Conservation (phyloP, 2,888 invertebrate species). For the Lasioglossum zephyrum region DNA sequence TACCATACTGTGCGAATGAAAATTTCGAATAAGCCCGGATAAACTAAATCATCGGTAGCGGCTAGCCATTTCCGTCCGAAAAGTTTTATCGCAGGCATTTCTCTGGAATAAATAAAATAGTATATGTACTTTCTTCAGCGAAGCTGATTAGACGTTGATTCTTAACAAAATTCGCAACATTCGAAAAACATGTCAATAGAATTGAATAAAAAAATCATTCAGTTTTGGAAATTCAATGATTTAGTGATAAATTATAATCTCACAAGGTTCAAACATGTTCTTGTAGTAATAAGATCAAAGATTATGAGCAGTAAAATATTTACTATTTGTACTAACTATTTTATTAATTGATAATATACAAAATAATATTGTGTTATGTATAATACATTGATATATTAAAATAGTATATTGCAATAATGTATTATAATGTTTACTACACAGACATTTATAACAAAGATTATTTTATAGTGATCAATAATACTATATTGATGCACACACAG, state of each 20-base stretch:
- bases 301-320: not conserved
- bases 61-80: constrained; percentile 96
- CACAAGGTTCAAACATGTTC: not conserved
- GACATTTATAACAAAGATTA: too few relatives aligned
- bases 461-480: too few relatives aligned
- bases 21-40: constrained; percentile 92
- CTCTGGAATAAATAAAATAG: constrained; percentile 30
- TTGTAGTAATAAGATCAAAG: not conserved
- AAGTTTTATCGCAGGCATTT: constrained; percentile 94
- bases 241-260: not conserved
- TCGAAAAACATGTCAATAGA: not conserved
- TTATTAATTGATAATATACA: too few relatives aligned
- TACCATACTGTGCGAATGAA: constrained; percentile 90
- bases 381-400: too few relatives aligned
- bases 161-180: not conserved
- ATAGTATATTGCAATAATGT: too few relatives aligned
- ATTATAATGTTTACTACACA: too few relatives aligned
- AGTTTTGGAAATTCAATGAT: not conserved
- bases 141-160: not conserved
- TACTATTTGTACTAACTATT: not conserved
- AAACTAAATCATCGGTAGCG: constrained; percentile 96
- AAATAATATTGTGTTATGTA: too few relatives aligned
- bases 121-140: not conserved
- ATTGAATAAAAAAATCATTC: not conserved
- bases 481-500: too few relatives aligned